These are phyloP conservation scores for Blastobasis lacticolella DNA, from an alignment of 2,888 invertebrate genomes.

Conservation along the genomic window DNA sequence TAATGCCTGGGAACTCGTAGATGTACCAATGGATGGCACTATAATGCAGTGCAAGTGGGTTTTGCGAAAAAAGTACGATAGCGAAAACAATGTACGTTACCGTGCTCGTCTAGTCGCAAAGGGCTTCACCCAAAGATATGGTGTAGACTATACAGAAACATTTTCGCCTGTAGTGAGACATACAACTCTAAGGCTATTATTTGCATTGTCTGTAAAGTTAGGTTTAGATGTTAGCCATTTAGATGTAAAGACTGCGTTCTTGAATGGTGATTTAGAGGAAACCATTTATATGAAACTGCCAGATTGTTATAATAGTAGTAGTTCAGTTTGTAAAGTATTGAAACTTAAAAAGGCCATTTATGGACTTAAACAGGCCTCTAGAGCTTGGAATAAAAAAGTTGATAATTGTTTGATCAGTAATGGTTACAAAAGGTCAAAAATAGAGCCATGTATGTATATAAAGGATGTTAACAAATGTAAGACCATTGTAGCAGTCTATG, in stretches of 20 bases:
- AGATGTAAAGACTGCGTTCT: constrained; percentile 9
- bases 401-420: constrained; percentile 3
- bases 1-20: constrained; percentile 5
- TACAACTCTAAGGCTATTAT: constrained; percentile 5
- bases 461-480: background rate
- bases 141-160: constrained; percentile 9
- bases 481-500: constrained; percentile 7
- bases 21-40: constrained; percentile 3
- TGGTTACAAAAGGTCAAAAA: constrained; percentile 2
- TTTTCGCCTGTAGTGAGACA: constrained; percentile 4
- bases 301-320: background rate
- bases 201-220: constrained; percentile 8
- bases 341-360: constrained; percentile 12
- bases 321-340: constrained; percentile 2
- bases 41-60: constrained; percentile 12
- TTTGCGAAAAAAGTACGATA: constrained; percentile 7
- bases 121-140: constrained; percentile 9
- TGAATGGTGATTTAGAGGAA: constrained; percentile 9
- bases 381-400: constrained; percentile 10
- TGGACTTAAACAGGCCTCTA: constrained; percentile 11
- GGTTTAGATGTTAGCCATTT: constrained; percentile 7
- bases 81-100: constrained; percentile 4
- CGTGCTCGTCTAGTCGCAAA: constrained; percentile 9
- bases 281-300: constrained; percentile 1
- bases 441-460: constrained; percentile 7